Percentiles rank a stretch among this genome's conserved stretches.
These are phyloP conservation scores for Lagopus leucura DNA, from an alignment of 2,113 vertebrate species.

Conservation along the genomic window DNA sequence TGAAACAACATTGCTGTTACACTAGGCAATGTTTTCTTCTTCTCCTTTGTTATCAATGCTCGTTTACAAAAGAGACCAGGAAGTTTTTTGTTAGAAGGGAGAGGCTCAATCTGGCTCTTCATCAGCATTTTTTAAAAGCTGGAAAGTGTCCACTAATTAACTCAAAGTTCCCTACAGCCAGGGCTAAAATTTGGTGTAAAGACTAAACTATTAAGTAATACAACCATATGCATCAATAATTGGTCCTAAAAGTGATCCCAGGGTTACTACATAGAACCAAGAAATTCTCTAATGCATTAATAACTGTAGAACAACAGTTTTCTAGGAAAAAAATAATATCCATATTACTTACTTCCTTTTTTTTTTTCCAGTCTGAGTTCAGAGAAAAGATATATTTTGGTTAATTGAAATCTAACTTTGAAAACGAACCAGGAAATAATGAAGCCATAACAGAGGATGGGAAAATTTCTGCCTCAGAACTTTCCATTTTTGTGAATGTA, in stretches of 20 bases:
- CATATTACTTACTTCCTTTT: background rate
- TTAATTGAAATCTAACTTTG: background rate
- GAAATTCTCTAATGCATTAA: background rate
- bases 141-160: background rate
- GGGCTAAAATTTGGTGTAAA: fast-evolving
- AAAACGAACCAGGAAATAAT: background rate
- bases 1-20: background rate
- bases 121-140: background rate
- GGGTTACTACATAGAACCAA: background rate
- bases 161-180: background rate
- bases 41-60: background rate
- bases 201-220: background rate
- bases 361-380: background rate
- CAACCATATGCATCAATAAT: background rate
- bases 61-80: background rate
- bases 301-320: background rate
- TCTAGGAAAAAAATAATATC: background rate
- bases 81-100: background rate
- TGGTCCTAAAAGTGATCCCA: background rate
- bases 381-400: background rate
- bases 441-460: background rate
- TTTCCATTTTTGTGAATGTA: background rate
- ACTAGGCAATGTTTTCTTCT: background rate
- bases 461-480: background rate
- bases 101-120: background rate